phyloP scores from a whole-genome alignment of 1,140 invertebrate species.

The Brachystomella parvula region DNA sequence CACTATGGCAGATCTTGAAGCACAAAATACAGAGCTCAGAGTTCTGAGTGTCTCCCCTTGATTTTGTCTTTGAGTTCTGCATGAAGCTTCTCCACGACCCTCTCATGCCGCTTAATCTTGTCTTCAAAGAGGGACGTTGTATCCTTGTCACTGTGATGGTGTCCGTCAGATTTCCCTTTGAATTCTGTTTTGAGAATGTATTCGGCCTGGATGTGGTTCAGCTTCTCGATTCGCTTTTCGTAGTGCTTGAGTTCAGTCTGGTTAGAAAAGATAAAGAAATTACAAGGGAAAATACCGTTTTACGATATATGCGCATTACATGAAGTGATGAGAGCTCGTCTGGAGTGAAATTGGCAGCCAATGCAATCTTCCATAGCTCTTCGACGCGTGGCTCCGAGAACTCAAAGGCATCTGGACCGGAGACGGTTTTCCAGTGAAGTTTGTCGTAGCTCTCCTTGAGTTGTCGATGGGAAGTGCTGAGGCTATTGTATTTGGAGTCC shows the following conservation, averaged over 20 bases:
- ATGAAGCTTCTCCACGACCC: slow-evolving; percentile 80
- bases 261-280: slow-evolving; percentile 37
- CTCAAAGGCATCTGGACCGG: slow-evolving; percentile 67
- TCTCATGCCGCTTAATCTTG: slow-evolving; percentile 67
- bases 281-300: not conserved
- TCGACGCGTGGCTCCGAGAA: slow-evolving; percentile 85
- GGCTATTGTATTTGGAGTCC: slow-evolving; percentile 7
- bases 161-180: slow-evolving; percentile 36
- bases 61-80: slow-evolving; percentile 69
- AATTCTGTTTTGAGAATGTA: slow-evolving; percentile 50
- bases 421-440: slow-evolving; percentile 61
- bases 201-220: slow-evolving; percentile 70
- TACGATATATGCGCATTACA: slow-evolving; percentile 47
- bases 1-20: too few species aligned
- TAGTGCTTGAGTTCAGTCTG: slow-evolving; percentile 79
- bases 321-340: slow-evolving; percentile 75
- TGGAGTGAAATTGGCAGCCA: slow-evolving; percentile 66
- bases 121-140: slow-evolving; percentile 57
- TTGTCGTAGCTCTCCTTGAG: slow-evolving; percentile 72
- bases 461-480: slow-evolving; percentile 62
- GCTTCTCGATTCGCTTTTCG: slow-evolving; percentile 72
- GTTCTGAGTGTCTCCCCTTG: slow-evolving; percentile 54
- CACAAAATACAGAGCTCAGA: too few species aligned
- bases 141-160: slow-evolving; percentile 48
- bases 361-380: slow-evolving; percentile 72